These are phyloP conservation scores for Laticauda colubrina DNA, from an alignment of 2,113 vertebrate genomes.

Conservation along the genomic window DNA sequence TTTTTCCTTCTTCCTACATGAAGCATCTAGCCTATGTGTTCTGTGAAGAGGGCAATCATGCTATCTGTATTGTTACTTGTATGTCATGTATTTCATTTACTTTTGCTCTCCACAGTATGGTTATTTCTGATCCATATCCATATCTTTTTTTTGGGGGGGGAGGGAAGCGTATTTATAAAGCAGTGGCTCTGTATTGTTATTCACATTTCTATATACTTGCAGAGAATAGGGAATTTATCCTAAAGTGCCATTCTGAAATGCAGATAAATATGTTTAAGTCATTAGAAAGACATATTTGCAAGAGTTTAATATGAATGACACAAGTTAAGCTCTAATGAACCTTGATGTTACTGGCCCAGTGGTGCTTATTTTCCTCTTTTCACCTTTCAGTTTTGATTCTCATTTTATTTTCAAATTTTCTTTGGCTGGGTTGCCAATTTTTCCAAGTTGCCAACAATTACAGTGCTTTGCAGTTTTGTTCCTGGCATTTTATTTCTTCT, in stretches of 20 bases:
- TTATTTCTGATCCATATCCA: slow-evolving; percentile 17
- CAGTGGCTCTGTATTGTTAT: not conserved
- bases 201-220: not conserved
- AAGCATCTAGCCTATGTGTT: not conserved
- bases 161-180: slow-evolving; percentile 1
- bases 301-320: slow-evolving; percentile 14
- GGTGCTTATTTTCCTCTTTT: not conserved
- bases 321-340: not conserved
- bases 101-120: not conserved
- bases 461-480: not conserved
- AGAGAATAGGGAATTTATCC: not conserved
- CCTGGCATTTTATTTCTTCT: not conserved
- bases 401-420: not conserved
- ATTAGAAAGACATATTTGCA: slow-evolving; percentile 10
- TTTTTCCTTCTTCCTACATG: not conserved
- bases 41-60: not conserved
- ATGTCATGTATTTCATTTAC: not conserved
- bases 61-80: slow-evolving; percentile 2
- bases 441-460: not conserved
- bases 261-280: not conserved
- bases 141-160: not conserved
- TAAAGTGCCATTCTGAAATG: not conserved
- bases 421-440: not conserved
- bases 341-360: not conserved
- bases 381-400: not conserved